Conservation (phyloP, 2,797 vertebrate species). For the Eulemur mongoz region DNA sequence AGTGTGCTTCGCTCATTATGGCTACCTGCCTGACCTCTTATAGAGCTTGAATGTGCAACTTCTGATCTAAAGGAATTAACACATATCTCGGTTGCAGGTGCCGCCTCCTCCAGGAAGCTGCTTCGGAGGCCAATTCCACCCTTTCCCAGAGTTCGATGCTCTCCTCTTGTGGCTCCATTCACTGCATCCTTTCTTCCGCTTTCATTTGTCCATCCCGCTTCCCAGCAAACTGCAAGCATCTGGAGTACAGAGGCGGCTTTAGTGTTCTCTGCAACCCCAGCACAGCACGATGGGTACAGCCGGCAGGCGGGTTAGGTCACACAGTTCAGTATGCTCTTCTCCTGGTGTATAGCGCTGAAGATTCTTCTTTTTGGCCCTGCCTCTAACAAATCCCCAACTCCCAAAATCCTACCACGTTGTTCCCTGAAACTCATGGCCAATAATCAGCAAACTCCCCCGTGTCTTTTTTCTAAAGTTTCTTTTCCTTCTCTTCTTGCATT, state of each 20-base stretch:
- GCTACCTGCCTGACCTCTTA: not conserved
- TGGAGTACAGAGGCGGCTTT: not conserved
- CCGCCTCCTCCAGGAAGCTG: not conserved
- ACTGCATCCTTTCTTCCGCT: not conserved
- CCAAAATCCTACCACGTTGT: not conserved
- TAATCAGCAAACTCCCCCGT: not conserved
- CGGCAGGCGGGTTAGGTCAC: not conserved
- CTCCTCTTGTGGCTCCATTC: not conserved
- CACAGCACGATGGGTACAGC: not conserved
- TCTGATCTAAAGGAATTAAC: not conserved
- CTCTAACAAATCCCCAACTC: not conserved
- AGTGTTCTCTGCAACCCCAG: not conserved
- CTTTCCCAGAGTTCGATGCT: not conserved
- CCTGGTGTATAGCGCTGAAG: not conserved
- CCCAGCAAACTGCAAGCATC: not conserved
- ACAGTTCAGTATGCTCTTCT: not conserved
- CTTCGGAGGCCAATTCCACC: not conserved
- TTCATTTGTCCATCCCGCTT: not conserved
- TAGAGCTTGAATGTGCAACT: not conserved
- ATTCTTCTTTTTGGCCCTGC: not conserved
- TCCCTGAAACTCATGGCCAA: not conserved
- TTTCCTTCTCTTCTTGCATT: not conserved
- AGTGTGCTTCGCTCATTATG: not conserved
- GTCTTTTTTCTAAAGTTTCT: not conserved
- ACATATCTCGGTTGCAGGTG: not conserved